Conservation (phyloP, 2,888 invertebrate genomes). For the Choreutis nemorana region DNA sequence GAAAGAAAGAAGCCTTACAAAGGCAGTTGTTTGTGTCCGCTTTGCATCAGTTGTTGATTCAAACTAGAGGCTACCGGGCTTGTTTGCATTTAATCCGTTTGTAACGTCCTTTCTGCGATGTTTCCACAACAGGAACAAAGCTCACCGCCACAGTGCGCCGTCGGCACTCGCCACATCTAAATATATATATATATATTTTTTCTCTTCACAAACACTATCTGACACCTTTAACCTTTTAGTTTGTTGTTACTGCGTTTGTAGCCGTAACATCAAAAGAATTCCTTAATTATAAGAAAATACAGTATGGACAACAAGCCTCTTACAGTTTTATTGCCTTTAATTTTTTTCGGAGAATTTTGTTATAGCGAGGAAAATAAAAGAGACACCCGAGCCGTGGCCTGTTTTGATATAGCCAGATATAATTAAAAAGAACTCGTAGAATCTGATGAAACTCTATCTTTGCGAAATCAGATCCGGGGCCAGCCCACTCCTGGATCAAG, state of each 20-base stretch:
- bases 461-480: slow-evolving; percentile 50
- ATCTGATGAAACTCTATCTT: slow-evolving; percentile 55
- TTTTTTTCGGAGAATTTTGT: too few species aligned
- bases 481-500: slow-evolving; percentile 25
- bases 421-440: slow-evolving; percentile 56
- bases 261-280: too few species aligned
- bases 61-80: slow-evolving; percentile 39
- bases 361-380: slow-evolving; percentile 18
- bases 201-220: too few species aligned
- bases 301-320: too few species aligned
- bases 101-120: slow-evolving; percentile 42
- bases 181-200: slow-evolving; percentile 10
- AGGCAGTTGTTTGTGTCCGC: slow-evolving; percentile 50
- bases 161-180: slow-evolving; percentile 22
- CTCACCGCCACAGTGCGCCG: too few species aligned
- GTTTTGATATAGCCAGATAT: slow-evolving; percentile 32
- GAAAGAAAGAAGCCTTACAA: slow-evolving; percentile 37
- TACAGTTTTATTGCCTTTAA: too few species aligned
- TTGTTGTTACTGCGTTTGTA: too few species aligned
- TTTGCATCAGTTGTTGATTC: slow-evolving; percentile 50
- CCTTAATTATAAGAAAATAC: too few species aligned
- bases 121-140: slow-evolving; percentile 34
- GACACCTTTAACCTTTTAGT: too few species aligned
- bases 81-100: slow-evolving; percentile 61
- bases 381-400: slow-evolving; percentile 32